phyloP scores from a whole-genome alignment of 2,888 invertebrate species.

The Dryobota labecula region DNA sequence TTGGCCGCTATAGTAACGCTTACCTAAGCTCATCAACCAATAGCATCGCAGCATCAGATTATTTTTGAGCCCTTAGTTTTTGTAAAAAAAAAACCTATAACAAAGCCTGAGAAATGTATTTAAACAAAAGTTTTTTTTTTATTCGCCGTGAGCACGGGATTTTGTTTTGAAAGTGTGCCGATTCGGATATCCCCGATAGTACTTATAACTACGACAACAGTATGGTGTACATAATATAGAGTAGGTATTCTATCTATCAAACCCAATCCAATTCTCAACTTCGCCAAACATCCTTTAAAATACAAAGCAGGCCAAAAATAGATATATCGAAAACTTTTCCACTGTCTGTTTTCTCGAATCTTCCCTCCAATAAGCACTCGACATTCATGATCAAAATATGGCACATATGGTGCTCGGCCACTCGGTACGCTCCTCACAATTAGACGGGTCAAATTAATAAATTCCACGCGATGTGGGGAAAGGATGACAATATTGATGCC shows the following conservation, averaged over 20 bases:
- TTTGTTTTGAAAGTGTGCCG: no score
- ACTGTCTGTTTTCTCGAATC: constrained; percentile 48
- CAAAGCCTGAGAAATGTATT: no score
- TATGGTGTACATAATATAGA: neutral
- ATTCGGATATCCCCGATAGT: no score
- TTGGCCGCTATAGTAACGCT: no score
- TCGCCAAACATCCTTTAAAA: neutral
- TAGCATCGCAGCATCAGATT: no score
- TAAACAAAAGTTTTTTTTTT: no score
- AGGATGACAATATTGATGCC: constrained; percentile 20
- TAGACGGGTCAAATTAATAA: constrained; percentile 67
- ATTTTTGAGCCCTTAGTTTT: no score
- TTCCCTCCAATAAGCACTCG: constrained; percentile 50
- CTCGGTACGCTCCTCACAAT: constrained; percentile 44
- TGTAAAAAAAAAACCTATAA: no score
- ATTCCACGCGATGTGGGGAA: constrained; percentile 41
- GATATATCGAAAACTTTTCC: constrained; percentile 44
- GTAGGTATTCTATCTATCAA: neutral
- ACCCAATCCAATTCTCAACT: neutral
- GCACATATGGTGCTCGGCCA: constrained; percentile 18
- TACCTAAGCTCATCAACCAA: no score
- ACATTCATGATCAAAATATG: constrained; percentile 52
- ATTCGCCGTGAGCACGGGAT: no score
- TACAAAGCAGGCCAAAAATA: constrained; percentile 17
- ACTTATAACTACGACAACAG: neutral